Conservation (phyloP, 2,888 invertebrate species). For the Drosophila melanocephala region DNA sequence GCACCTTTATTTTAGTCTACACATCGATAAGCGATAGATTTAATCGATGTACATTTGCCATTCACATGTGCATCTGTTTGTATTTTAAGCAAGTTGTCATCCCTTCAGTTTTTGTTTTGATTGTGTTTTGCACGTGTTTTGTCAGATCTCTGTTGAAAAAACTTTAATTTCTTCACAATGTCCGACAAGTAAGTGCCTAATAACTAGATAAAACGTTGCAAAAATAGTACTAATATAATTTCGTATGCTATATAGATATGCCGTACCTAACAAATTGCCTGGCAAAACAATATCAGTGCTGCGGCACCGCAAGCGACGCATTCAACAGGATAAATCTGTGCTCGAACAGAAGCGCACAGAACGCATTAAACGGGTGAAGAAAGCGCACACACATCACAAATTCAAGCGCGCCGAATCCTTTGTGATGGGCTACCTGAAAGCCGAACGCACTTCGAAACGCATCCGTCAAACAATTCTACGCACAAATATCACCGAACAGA, state of each 20-base stretch:
- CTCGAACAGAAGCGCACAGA: conserved; percentile 80
- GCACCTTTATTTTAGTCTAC: background rate
- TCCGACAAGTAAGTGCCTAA: conserved; percentile 80
- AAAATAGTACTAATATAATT: background rate
- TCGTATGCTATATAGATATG: conserved; percentile 77
- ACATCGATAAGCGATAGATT: conserved; percentile 14
- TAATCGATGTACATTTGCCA: conserved; percentile 16
- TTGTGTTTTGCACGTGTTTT: conserved; percentile 67
- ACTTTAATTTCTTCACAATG: conserved; percentile 60
- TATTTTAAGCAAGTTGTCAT: conserved; percentile 26
- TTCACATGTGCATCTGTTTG: conserved; percentile 17
- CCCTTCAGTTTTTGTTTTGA: conserved; percentile 74
- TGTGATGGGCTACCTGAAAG: conserved; percentile 83
- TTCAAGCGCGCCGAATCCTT: conserved; percentile 85
- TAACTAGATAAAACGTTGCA: background rate
- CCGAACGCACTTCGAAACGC: conserved; percentile 83
- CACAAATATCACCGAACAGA: conserved; percentile 70
- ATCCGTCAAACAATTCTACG: conserved; percentile 79
- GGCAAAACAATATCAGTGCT: conserved; percentile 85
- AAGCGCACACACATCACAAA: conserved; percentile 76
- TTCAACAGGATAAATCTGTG: conserved; percentile 82
- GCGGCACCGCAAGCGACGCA: conserved; percentile 84
- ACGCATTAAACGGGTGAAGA: conserved; percentile 76
- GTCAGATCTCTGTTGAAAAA: conserved; percentile 28
- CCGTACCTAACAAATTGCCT: conserved; percentile 85